Evolutionary conservation across 2,888 invertebrate species (phyloP).

Genomic region (Mythimna loreyi): DNA sequence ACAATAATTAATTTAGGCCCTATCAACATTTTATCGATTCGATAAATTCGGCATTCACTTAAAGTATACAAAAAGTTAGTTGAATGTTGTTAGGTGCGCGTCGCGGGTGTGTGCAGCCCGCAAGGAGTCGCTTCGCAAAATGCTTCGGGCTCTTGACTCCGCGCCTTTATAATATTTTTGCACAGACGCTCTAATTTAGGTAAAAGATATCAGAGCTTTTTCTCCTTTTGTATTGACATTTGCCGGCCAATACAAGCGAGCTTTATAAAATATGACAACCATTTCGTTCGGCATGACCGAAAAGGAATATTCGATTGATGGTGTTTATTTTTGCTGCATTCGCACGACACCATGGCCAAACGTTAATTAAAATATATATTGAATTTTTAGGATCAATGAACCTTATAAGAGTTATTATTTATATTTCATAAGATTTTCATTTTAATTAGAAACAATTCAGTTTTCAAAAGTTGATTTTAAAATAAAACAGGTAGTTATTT

Average conservation of each 20-base stretch:
- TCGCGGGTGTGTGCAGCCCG: slow-evolving; percentile 83
- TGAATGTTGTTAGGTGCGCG: slow-evolving; percentile 67
- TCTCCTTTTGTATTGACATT: slow-evolving; percentile 87
- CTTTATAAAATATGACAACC: slow-evolving; percentile 82
- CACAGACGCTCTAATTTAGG: slow-evolving; percentile 85
- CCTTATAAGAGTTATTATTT: slow-evolving; percentile 46
- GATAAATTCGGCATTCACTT: slow-evolving; percentile 73
- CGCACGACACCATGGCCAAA: slow-evolving; percentile 63
- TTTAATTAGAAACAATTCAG: not conserved
- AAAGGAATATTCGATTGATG: slow-evolving; percentile 75
- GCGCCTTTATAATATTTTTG: slow-evolving; percentile 89
- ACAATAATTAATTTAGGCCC: slow-evolving; percentile 76
- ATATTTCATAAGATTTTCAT: not conserved
- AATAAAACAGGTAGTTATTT: not conserved
- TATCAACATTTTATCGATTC: slow-evolving; percentile 72
- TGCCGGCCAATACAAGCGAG: slow-evolving; percentile 73
- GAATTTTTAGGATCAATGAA: slow-evolving; percentile 76
- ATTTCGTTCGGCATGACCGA: slow-evolving; percentile 74
- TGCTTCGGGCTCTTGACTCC: slow-evolving; percentile 81
- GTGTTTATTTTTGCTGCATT: slow-evolving; percentile 74
- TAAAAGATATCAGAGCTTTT: slow-evolving; percentile 89
- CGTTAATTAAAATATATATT: slow-evolving; percentile 62
- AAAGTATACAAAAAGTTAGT: slow-evolving; percentile 51
- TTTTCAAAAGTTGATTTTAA: too few relatives aligned
- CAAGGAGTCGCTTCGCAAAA: slow-evolving; percentile 88